Evolutionary conservation across 2,888 invertebrate species (phyloP), one percentile per base, ranked within the genome.

Genomic region (Eledona agricola): DNA sequence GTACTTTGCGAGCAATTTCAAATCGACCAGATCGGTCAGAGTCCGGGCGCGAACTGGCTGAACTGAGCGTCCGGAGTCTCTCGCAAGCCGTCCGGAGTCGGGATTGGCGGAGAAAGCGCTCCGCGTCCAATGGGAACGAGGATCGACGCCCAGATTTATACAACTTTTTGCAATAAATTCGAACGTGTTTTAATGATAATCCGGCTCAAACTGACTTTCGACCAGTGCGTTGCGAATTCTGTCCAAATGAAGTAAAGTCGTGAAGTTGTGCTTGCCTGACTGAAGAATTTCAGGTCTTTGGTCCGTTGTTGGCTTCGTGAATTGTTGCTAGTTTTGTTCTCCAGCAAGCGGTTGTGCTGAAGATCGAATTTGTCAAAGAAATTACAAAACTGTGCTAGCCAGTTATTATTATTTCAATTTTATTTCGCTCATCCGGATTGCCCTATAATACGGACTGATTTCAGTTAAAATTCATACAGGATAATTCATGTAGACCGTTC

Each of bases 51-150:
- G 55, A 62, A 66, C 64, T 64, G 65, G 54, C 61, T 57, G 43
- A 43, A 43, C 20, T 45, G 47, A 37, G 47, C 47, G 60, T 55
- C 45, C 23, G 28, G 43, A 22, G 38, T 38, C 49, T 49, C 42
- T 57, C 50, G 50, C 53, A 51, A 22, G 43, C 54, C 65, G 62
- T 58, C 60, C 56, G 59, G 62, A 32, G 46, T 47, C 54, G 50
- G 51, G 64, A 73, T 73, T 73, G 73, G 72, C 51, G 58, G 65
- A 63, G 67, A 62, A 65, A 64, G 63, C 63, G 57, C 57, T 55
- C 63, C 43, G 43, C 64, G 51, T 42, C 73, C 73, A 73, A 73
- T 72, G 58, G 61, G 63, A 69, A 53, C 55, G 47, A 58, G 58
- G 59, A 56, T 55, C 61, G 55, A 62, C 62, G 71, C 71, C 69